These are phyloP conservation scores for Eclectus roratus DNA, from an alignment of 2,113 vertebrate genomes.

Conservation along the genomic window DNA sequence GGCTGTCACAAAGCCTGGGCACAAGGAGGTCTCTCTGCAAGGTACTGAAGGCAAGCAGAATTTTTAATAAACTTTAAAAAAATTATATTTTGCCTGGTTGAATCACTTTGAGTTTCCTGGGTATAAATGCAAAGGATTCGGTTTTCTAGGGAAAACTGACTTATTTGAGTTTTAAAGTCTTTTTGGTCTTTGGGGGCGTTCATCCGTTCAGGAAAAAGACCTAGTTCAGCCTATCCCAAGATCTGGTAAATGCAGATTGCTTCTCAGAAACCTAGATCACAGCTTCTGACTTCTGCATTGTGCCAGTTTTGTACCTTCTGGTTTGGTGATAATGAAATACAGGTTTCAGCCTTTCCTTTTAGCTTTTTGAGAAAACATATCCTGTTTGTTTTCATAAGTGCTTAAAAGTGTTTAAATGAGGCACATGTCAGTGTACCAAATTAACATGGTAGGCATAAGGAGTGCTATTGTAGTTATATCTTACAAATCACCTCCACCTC, in stretches of 20 bases:
- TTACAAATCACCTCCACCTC: neutral
- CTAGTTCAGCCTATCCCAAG: neutral
- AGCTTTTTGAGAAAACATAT: neutral
- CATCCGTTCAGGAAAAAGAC: neutral
- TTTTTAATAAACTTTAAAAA: neutral
- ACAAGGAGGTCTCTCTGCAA: neutral
- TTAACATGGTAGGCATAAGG: neutral
- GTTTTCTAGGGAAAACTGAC: neutral
- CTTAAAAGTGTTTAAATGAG: neutral
- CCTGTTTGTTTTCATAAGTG: neutral
- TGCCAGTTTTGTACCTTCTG: neutral
- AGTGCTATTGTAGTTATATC: neutral
- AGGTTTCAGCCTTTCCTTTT: neutral
- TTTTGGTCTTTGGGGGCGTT: accelerated
- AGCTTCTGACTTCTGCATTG: neutral
- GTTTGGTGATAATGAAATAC: neutral
- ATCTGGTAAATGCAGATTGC: neutral
- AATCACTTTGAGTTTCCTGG: neutral
- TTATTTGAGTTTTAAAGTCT: neutral
- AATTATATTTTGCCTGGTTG: neutral
- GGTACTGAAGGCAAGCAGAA: neutral
- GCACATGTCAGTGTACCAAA: neutral
- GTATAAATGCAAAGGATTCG: neutral
- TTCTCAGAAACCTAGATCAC: neutral
- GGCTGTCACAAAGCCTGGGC: neutral